phyloP scores from a whole-genome alignment of 1,140 invertebrate species.

The Lerema accius region DNA sequence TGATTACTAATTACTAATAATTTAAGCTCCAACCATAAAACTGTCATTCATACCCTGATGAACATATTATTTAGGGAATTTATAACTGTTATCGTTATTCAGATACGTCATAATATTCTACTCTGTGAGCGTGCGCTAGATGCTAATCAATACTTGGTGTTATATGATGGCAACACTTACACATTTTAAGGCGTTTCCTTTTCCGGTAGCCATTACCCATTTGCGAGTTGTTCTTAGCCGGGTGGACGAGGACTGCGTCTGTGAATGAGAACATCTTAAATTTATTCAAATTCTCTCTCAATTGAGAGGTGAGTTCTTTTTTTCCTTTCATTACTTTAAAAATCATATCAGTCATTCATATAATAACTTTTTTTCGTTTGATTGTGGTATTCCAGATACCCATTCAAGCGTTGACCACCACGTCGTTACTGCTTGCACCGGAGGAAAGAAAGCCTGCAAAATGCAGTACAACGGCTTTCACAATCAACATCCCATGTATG shows the following conservation, averaged over 20 bases:
- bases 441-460: constrained; percentile 51
- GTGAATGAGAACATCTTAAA: constrained; percentile 72
- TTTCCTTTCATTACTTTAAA: constrained; percentile 1
- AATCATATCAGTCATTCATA: neutral
- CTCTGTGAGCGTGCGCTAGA: neutral
- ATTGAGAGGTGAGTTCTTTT: constrained; percentile 72
- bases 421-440: constrained; percentile 52
- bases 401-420: constrained; percentile 73
- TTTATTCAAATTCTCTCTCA: constrained; percentile 76
- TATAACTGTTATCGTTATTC: too few species aligned
- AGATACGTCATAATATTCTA: too few species aligned
- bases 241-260: constrained; percentile 73
- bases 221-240: constrained; percentile 85
- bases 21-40: too few species aligned
- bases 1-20: too few species aligned
- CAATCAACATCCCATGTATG: constrained; percentile 82
- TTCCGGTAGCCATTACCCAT: constrained; percentile 71
- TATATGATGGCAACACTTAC: constrained; percentile 6
- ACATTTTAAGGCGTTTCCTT: constrained; percentile 33
- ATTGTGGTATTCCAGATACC: constrained; percentile 74
- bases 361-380: constrained; percentile 30
- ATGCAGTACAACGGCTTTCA: constrained; percentile 83
- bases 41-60: too few species aligned
- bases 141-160: constrained; percentile 10
- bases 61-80: too few species aligned